These are phyloP conservation scores for Panzeria rudis DNA, from an alignment of 2,888 invertebrate species.

Conservation along the genomic window DNA sequence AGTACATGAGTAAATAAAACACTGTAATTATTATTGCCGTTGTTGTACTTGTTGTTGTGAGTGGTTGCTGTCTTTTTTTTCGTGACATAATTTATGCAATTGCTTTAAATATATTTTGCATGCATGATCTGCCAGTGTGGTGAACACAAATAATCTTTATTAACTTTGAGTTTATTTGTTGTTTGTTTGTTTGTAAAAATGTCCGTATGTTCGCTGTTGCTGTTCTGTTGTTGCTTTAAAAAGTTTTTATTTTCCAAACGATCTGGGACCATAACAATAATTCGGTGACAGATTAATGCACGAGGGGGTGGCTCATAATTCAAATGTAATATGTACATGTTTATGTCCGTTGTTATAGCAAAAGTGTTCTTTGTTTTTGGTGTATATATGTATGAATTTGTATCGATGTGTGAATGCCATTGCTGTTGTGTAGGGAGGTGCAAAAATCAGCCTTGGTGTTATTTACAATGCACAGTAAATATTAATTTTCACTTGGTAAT, in stretches of 20 bases:
- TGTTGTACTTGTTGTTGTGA: conserved; percentile 58
- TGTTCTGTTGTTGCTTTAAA: conserved; percentile 29
- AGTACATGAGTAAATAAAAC: conserved; percentile 61
- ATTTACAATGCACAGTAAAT: conserved; percentile 70
- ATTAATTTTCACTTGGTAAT: conserved; percentile 70
- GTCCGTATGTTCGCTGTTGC: conserved; percentile 17
- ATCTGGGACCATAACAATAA: conserved; percentile 68
- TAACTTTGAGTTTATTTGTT: conserved; percentile 69
- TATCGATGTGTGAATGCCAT: neutral
- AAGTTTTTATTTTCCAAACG: conserved; percentile 54
- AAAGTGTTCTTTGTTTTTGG: conserved; percentile 20
- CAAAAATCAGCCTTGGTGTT: conserved; percentile 67
- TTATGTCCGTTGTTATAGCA: conserved; percentile 47
- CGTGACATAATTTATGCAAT: conserved; percentile 74
- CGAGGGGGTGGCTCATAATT: conserved; percentile 70
- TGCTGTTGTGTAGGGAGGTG: conserved; percentile 35
- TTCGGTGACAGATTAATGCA: conserved; percentile 72
- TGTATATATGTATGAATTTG: neutral
- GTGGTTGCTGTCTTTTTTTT: conserved; percentile 45
- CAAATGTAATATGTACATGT: conserved; percentile 68
- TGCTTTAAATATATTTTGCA: conserved; percentile 74
- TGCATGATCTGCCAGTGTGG: conserved; percentile 74
- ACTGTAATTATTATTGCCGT: conserved; percentile 66
- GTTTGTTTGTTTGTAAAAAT: conserved; percentile 6
- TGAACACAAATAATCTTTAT: conserved; percentile 73